Evolutionary conservation across 2,113 vertebrate genomes (phyloP), one percentile per base, ranked within the genome.

Genomic region (Odocoileus hemionus): DNA sequence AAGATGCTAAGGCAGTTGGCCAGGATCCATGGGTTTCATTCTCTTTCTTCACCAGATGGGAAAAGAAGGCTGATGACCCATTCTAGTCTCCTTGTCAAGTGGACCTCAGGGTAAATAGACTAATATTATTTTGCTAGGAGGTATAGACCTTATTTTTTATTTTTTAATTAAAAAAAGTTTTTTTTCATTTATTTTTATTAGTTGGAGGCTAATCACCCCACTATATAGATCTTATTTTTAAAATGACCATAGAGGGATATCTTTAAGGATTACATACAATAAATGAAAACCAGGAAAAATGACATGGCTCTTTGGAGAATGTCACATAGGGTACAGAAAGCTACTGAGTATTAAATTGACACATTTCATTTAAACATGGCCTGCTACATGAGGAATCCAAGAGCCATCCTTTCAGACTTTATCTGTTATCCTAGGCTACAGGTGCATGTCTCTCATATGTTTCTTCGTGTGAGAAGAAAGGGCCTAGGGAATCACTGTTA

Each of bases 401-500:
- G 7, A 58, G 12, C 33, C 74, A 8, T 33, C 10, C 47, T 55
- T 47, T 15, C 8, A 87, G n/a, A 78, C 4, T 13, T 21, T 45
- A 6, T 28, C 15, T 61, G 13, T 90, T 61, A 64, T 26, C 33
- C 21, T 61, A 28, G 23, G 25, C 36, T 43, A 23, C 14, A 33
- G 5, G 6, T 33, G 1, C 19, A 36, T 30, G 3, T 36, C 25
- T 28, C 17, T 17, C 1, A 0, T 21, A 36, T 21, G 9, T 36
- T 36, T 70, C n/a, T 70, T 70, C 1, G 1, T 15, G 57, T n/a
- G 26, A 8, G 26, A 80, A 82, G 26, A 79, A 45, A 39, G 23
- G 36, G 60, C 30, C 8, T 33, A 33, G 39, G 3, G 50, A 80
- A 55, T 30, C 30, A 21, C 15, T 33, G 7, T 60, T 80, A 14